These are phyloP conservation scores for Petrosia ficiformis DNA, from an alignment of 37 sponge, comb jelly and placozoan species.

Conservation along the genomic window DNA sequence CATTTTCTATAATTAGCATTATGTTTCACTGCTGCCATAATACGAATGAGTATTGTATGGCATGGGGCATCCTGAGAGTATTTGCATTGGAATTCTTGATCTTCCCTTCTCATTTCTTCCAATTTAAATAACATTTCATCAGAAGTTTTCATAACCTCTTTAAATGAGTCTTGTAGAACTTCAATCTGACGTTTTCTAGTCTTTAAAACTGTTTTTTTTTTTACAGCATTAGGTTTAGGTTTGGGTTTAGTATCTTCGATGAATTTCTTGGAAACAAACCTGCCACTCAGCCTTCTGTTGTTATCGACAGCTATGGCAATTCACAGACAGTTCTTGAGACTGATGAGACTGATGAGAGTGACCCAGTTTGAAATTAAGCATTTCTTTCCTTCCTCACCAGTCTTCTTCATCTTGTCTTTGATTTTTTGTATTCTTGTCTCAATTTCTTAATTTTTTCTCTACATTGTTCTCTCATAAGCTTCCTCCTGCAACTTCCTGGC, in stretches of 20 bases:
- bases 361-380: background rate
- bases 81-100: conserved; percentile 8
- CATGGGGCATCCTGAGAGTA: too few relatives aligned
- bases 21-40: too few relatives aligned
- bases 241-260: background rate
- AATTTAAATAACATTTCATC: conserved; percentile 5
- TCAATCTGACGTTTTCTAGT: conserved; percentile 1
- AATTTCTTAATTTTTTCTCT: conserved; percentile 7
- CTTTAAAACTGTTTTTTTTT: background rate
- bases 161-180: background rate
- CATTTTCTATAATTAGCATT: too few relatives aligned
- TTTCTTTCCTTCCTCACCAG: background rate
- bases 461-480: conserved; percentile 4
- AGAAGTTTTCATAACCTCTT: background rate
- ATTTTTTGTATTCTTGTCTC: conserved; percentile 14
- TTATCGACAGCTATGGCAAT: conserved; percentile 11
- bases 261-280: background rate
- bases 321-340: too few relatives aligned
- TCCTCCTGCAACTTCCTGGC: background rate
- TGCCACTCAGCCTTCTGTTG: background rate
- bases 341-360: too few relatives aligned
- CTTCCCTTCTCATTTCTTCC: conserved; percentile 11
- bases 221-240: background rate
- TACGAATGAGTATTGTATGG: too few relatives aligned
- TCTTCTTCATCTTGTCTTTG: background rate